phyloP scores from a whole-genome alignment of 2,113 vertebrate genomes.

The Struthidea cinerea region DNA sequence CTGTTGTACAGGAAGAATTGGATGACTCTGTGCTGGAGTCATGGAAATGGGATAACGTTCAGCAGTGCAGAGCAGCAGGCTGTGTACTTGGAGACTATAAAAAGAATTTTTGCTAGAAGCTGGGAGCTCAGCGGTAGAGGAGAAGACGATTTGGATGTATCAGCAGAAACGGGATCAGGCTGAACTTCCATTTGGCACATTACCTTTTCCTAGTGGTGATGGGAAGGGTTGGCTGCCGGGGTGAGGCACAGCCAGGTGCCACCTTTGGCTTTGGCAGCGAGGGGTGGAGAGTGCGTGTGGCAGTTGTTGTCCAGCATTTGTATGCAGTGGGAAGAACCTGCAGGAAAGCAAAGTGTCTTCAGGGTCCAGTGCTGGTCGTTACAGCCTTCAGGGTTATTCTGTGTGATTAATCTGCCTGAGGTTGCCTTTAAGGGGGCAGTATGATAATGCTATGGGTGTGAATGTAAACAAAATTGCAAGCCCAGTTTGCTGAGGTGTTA shows the following conservation, averaged over 20 bases:
- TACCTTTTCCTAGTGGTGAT: background rate
- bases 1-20: background rate
- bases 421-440: background rate
- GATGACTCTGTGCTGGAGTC: background rate
- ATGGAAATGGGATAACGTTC: background rate
- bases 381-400: background rate
- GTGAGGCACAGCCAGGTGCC: background rate
- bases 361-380: background rate
- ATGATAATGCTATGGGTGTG: background rate
- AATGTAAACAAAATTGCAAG: background rate
- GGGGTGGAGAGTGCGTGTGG: background rate
- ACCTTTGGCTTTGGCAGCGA: background rate
- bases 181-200: background rate
- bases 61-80: background rate
- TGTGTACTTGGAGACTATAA: background rate
- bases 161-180: background rate
- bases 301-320: background rate
- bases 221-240: background rate
- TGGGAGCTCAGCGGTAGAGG: background rate
- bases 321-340: background rate
- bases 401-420: background rate
- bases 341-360: background rate
- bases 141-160: background rate
- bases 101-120: background rate
- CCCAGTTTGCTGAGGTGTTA: background rate